phyloP scores from a whole-genome alignment of 2,888 invertebrate genomes.

The Ischnus inquisitorius region DNA sequence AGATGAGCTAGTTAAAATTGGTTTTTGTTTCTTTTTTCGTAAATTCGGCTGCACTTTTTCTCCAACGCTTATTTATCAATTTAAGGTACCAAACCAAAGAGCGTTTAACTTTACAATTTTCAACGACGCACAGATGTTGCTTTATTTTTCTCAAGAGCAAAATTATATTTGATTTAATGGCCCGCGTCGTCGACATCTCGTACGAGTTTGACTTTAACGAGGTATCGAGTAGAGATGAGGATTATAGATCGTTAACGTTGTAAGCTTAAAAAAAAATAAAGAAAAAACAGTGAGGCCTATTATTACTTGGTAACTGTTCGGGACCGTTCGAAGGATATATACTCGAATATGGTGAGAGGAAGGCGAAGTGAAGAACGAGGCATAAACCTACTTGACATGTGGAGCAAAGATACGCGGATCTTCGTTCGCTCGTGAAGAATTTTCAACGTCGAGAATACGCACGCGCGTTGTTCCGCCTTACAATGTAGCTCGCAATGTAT shows the following conservation, averaged over 20 bases:
- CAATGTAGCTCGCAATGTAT: constrained; percentile 16
- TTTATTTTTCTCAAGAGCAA: constrained; percentile 22
- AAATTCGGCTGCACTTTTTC: background rate
- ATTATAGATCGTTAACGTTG: constrained; percentile 71
- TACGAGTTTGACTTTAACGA: constrained; percentile 66
- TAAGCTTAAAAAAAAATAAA: constrained; percentile 55
- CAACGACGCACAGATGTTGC: constrained; percentile 11
- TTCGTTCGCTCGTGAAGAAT: constrained; percentile 32
- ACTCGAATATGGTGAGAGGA: constrained; percentile 53
- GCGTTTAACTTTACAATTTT: constrained; percentile 20
- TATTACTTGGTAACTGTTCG: constrained; percentile 68
- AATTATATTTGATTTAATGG: constrained; percentile 62
- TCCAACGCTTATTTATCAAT: background rate
- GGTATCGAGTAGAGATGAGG: constrained; percentile 68
- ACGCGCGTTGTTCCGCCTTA: constrained; percentile 51
- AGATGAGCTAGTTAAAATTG: background rate
- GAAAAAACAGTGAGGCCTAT: constrained; percentile 57
- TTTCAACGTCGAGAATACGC: constrained; percentile 42
- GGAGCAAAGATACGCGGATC: constrained; percentile 63
- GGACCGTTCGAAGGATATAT: constrained; percentile 53
- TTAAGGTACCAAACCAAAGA: background rate
- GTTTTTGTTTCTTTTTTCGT: background rate
- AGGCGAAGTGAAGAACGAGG: constrained; percentile 61
- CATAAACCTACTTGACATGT: constrained; percentile 69
- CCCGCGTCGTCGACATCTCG: constrained; percentile 60